Base-by-base conservation (phyloP, 2,797 vertebrate genomes). In the Esox masquinongy region DNA sequence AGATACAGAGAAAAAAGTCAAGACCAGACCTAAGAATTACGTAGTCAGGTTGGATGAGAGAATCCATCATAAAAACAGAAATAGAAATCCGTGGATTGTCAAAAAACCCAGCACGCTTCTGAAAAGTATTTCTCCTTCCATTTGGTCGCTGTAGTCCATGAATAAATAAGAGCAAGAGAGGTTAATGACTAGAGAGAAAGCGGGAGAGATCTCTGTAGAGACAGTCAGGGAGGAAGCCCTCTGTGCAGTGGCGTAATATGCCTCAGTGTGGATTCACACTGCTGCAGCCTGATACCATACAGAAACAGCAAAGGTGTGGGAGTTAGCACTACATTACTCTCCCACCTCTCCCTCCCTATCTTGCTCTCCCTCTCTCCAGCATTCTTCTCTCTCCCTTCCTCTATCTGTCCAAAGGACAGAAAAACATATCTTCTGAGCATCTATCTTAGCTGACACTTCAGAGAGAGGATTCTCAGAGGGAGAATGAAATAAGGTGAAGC, bases 261-360 rank as follows among this genome's bases (percentile, higher is more conserved):
- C 79, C 77, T 81, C 88, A 76, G 61, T 80, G 84, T 81, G 80
- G 83, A 88, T 82, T 88, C 86, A 85, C 79, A 88, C 83, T 90
- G 87, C 89, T 85, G 90, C 91, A 88, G 89, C 80, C 80, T 82
- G 86, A 73, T 87, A 83, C 90, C 90, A 90, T 83, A 88, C 89
- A 92, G 93, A 84, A 78, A 82, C 80, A 84, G 85, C 80, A 87
- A 93, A 92, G 88, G 89, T 93, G 91, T 93, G 92, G 94, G 94
- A 92, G 92, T 92, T 85, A 88, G 88, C n/a, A 74, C 77, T 86
- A 89, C 88, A 85, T 88, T 86, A 86, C 87, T 90, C 80, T 74
- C 53, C 82, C 79, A 15, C 77, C 88, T 82, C 78, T 77, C 82
- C 75, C 70, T 72, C 78, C 82, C 0, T 77, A 77, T 77, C 75